Conservation (phyloP, 2,888 invertebrate species). For the Drosophila kambysellisi region DNA sequence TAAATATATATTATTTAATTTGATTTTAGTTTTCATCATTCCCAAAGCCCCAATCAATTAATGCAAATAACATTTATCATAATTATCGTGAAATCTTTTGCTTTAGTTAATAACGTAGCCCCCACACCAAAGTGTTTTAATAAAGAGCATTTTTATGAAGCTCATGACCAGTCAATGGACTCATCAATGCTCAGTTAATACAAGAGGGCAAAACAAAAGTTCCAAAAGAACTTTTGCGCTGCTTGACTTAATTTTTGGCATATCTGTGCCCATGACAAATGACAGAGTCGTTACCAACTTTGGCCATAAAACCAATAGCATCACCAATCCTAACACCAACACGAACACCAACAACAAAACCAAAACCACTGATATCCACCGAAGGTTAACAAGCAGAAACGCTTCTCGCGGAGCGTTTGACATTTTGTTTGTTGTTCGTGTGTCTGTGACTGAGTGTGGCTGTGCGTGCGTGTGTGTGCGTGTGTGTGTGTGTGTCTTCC, state of each 20-base stretch:
- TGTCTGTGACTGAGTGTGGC: slow-evolving; percentile 4
- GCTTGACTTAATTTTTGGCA: slow-evolving; percentile 67
- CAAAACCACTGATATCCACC: slow-evolving; percentile 2
- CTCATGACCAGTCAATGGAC: slow-evolving; percentile 3
- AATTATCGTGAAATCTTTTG: slow-evolving; percentile 55
- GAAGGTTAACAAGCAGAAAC: slow-evolving; percentile 49
- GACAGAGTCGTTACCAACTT: slow-evolving; percentile 66
- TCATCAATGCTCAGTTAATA: slow-evolving; percentile 47
- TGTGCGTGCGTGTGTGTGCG: slow-evolving; percentile 1
- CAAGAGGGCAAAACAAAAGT: slow-evolving; percentile 56
- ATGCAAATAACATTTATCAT: slow-evolving; percentile 56
- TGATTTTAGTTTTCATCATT: slow-evolving; percentile 9
- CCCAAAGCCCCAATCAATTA: slow-evolving; percentile 48
- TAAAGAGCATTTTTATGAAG: slow-evolving; percentile 53
- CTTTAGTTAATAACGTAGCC: slow-evolving; percentile 23
- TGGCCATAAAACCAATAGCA: slow-evolving; percentile 59
- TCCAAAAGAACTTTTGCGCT: slow-evolving; percentile 52
- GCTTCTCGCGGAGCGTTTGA: slow-evolving; percentile 38
- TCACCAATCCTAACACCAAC: background rate
- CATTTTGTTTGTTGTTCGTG: slow-evolving; percentile 61
- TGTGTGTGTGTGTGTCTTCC: slow-evolving; percentile 28
- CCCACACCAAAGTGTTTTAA: slow-evolving; percentile 37
- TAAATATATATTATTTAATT: background rate
- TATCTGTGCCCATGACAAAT: slow-evolving; percentile 66
- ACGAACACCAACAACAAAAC: slow-evolving; percentile 1